phyloP scores from a whole-genome alignment of 2,113 vertebrate genomes.

The Chloebia gouldiae region DNA sequence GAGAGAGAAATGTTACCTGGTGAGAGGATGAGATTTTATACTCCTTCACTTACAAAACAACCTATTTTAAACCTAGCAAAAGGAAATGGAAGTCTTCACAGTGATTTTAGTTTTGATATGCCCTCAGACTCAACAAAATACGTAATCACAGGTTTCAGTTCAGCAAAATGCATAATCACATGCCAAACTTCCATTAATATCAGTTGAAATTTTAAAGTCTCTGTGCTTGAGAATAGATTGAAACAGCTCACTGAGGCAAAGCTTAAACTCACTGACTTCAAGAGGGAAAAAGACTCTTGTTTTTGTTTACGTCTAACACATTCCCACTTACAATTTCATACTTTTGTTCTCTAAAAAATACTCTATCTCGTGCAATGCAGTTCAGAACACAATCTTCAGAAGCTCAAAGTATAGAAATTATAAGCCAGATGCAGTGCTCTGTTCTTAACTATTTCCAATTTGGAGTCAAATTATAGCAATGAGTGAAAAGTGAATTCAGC shows the following conservation, averaged over 20 bases:
- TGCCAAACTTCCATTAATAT: background rate
- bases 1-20: background rate
- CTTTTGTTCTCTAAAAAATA: background rate
- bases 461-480: background rate
- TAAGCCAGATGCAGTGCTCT: background rate
- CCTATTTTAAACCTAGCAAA: background rate
- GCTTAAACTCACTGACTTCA: background rate
- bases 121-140: background rate
- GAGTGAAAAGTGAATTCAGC: background rate
- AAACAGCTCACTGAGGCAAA: background rate
- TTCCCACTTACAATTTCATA: background rate
- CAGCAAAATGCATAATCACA: background rate
- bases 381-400: background rate
- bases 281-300: background rate
- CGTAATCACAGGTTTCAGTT: background rate
- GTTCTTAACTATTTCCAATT: background rate
- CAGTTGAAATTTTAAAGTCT: background rate
- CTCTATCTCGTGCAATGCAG: rapidly evolving
- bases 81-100: background rate
- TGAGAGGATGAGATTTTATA: background rate
- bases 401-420: background rate
- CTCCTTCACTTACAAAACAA: background rate
- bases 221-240: background rate
- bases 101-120: background rate
- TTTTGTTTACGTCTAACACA: background rate